Evolutionary conservation across 2,888 invertebrate species (phyloP), one percentile per base, ranked within the genome.

Genomic region (Oscheius sp.): DNA sequence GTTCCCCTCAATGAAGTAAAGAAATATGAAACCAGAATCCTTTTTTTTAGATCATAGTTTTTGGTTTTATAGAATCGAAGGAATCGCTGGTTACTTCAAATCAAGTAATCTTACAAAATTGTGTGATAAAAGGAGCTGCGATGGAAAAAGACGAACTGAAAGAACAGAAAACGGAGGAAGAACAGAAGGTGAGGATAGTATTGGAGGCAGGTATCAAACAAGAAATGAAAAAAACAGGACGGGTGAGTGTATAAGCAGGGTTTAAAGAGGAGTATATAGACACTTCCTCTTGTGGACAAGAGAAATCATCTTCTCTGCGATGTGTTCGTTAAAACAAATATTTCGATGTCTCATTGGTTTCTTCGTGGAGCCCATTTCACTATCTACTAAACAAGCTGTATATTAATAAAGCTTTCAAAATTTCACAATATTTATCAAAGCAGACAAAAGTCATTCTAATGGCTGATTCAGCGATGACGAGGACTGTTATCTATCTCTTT

Each of bases 271-370:
- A 41, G 24, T 41, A n/a, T n/a, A n/a, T n/a, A 65, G 41, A 33
- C 44, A 1, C 51, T 65, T 4, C 54, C 32, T 14, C 30, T 65
- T n/a, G 8, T 65, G 28, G 44, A 41, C 20, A 28, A 22, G 14
- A 24, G 41, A 12, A 45, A 41, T 17, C 17, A 63, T 8, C 8
- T 30, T 14, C 44, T 65, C 28, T 65, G 65, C 17, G 20, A 28
- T 38, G 56, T 65, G n/a, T 9, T 22, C 4, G 30, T 65, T 17
- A 54, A 41, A 6, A 57, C 71, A 12, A 44, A 47, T 22, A 22
- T 68, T 17, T 57, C 64, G 28, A 38, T 59, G 63, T 26, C 32
- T 32, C 71, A 71, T 20, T 71, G 71, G 71, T 49, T 33, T 9
- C 64, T 71, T n/a, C 50, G 71, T 8, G 71, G 68, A 44, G 30